Evolutionary conservation across 2,797 vertebrate genomes (phyloP), one percentile per base, ranked within the genome.

Genomic region (Betta splendens): DNA sequence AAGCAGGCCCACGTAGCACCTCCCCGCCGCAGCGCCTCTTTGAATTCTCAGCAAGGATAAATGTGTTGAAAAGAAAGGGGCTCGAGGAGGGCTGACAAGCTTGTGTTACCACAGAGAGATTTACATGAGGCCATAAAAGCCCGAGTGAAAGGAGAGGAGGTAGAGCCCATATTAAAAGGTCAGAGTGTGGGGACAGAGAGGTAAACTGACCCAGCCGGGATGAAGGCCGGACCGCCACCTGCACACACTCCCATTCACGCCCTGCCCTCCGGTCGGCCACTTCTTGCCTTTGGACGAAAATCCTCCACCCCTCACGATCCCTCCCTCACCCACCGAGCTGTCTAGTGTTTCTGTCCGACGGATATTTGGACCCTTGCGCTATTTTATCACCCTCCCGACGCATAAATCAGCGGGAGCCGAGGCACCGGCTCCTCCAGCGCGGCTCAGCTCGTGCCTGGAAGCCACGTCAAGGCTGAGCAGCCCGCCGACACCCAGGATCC

Each of bases 81-180:
- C 43, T 48, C 17, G 64, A 76, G 71, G 69, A 84, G 58, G 69
- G 47, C 64, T 79, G 82, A 86, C 85, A 84, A 55, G 84, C 75
- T 88, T 86, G 84, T 85, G 85, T 89, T 87, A 88, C 85, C 48
- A 2, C 56, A 85, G 80, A 87, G 76, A 89, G 85, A 86, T 88
- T 89, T 88, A 88, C 79, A 87, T 72, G 64, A 71, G 72, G 78
- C 63, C 84, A 82, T 88, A 86, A 86, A 88, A 86, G 75, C 70
- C 36, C 3, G 61, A 57, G 80, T 89, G 85, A 87, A 89, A 86
- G 79, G 77, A 84, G 83, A 89, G 84, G 79, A 83, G 79, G 69
- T 69, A 52, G 46, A 72, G 75, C 63, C 54, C 66, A 58, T 65
- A 63, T 63, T 78, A 67, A 80, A 76, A 71, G 85, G 81, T 85